Conservation (phyloP, 2,888 invertebrate genomes). For the Oxystoma pomonae region DNA sequence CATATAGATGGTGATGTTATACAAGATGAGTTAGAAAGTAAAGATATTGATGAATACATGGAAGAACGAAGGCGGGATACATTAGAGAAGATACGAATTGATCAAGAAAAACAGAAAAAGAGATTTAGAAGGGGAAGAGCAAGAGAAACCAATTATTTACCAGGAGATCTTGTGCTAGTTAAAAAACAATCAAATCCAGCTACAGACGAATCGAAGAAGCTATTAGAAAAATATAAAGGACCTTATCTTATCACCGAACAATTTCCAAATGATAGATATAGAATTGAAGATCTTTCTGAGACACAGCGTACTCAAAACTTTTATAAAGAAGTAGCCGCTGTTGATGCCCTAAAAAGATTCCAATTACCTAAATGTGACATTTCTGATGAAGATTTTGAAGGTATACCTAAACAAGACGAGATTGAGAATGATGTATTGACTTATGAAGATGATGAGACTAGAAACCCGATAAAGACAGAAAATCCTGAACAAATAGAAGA, state of each 20-base stretch:
- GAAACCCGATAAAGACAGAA: too few relatives aligned
- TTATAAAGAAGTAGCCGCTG: slow-evolving; percentile 6
- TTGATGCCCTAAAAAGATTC: slow-evolving; percentile 5
- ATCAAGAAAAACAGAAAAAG: neutral
- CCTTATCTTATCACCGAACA: neutral
- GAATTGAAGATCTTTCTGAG: slow-evolving; percentile 3
- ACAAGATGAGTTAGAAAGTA: neutral
- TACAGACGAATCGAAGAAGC: neutral
- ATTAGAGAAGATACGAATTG: neutral
- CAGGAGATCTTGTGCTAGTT: neutral
- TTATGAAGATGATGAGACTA: too few relatives aligned
- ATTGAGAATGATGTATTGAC: too few relatives aligned
- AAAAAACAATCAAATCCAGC: neutral
- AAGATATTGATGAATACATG: neutral
- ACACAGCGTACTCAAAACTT: slow-evolving; percentile 1
- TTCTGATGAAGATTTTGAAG: too few relatives aligned
- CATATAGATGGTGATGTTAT: neutral
- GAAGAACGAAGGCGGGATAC: neutral
- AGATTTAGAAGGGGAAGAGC: neutral
- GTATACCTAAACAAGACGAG: too few relatives aligned
- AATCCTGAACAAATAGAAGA: too few relatives aligned
- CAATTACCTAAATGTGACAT: too few relatives aligned
- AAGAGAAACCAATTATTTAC: neutral
- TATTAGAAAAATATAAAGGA: neutral
- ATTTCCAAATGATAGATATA: slow-evolving; percentile 3